These are phyloP conservation scores for Epizoanthus stellaris DNA, from an alignment of 92 coral and sea anemone genomes.

Conservation along the genomic window DNA sequence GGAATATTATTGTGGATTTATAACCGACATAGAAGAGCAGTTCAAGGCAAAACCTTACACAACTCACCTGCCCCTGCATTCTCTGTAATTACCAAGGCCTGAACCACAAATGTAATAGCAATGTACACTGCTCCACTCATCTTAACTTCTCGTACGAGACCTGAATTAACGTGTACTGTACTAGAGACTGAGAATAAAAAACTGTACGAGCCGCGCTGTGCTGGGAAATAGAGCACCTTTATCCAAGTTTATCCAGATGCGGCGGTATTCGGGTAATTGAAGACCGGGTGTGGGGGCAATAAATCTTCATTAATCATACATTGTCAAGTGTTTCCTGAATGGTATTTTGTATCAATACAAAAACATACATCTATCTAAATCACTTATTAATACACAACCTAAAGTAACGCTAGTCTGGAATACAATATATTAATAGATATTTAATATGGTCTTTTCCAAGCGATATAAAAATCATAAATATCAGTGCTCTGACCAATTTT, in stretches of 20 bases:
- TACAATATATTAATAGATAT: not conserved
- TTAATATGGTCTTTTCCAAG: not conserved
- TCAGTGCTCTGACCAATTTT: not conserved
- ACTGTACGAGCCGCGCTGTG: constrained; percentile 1
- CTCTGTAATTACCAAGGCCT: not conserved
- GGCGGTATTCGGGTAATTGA: constrained; percentile 27
- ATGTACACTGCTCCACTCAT: not conserved
- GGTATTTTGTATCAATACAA: constrained; percentile 4
- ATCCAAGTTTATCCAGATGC: constrained; percentile 9
- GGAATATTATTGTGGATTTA: not conserved
- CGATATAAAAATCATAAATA: too few species aligned
- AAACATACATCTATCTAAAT: not conserved
- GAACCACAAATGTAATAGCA: constrained; percentile 3
- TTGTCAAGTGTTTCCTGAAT: constrained; percentile 36
- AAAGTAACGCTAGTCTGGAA: not conserved
- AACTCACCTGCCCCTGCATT: constrained; percentile 13
- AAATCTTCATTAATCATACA: constrained; percentile 45
- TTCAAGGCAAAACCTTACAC: not conserved
- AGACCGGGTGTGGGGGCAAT: constrained; percentile 45
- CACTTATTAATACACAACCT: not conserved
- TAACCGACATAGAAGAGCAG: not conserved
- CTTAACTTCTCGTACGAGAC: not conserved
- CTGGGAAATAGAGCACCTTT: constrained; percentile 30
- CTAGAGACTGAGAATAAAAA: constrained; percentile 13
- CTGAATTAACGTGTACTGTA: not conserved